Evolutionary conservation across 2,888 invertebrate species (phyloP), one percentile per base, ranked within the genome.

Genomic region (Trimorus sp.): DNA sequence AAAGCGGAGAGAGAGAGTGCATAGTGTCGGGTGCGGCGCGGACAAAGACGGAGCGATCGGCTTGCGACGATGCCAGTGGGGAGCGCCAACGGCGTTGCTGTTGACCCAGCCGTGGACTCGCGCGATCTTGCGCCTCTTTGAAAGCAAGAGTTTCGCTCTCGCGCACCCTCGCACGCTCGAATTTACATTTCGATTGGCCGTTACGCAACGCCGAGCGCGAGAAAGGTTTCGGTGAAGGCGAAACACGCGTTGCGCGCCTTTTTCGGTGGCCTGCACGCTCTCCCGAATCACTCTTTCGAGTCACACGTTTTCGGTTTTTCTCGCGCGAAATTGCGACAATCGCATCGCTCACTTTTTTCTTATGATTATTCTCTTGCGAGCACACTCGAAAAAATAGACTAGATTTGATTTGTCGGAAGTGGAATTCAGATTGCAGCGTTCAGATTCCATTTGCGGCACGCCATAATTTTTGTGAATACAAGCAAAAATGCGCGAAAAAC

Each of bases 11-110:
- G 51, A 53, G 42, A 66, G 45, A 7, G 56, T 58, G 49, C 53
- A 60, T 60, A 77, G 68, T n/a, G 45, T 26, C 12, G 40, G 12
- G 14, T 11, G 2, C 40, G 9, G 40, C 37, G 12, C 45, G 16
- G 68, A 65, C 62, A 9, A 48, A 59, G 75, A 70, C 63, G 38
- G 16, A 26, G 26, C 26, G 26, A 26, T 26, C 26, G 11, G 85
- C 79, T 70, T 84, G 83, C 85, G 87, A 87, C 85, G 86, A 84
- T 82, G 87, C 84, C 87, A 66, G 84, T 80, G 88, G 89, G 89
- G 90, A 90, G 90, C 90, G 90, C 89, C 90, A 90, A 91, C 91
- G 88, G 91, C 89, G 89, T 90, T 90, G 88, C 89, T 90, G 91
- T 91, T 91, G 91, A 90, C 91, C 91, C 89, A 89, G 87, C 87